Conservation (phyloP, 2,797 vertebrate species). For the Macrochelys suwanniensis region DNA sequence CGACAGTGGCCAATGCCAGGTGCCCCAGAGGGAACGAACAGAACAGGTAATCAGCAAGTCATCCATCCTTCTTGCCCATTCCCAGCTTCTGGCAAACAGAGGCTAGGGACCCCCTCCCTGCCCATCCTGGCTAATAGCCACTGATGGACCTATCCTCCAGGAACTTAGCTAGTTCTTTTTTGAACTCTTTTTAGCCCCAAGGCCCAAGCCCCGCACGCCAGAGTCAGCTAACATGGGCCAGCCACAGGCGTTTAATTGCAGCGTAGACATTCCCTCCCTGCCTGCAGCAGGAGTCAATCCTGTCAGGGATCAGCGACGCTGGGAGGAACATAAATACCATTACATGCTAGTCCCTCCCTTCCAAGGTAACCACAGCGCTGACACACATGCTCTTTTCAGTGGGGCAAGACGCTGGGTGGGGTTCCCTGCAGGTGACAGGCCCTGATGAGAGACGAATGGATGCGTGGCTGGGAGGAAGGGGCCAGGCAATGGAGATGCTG, state of each 20-base stretch:
- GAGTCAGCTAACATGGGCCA: background rate
- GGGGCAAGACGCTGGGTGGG: background rate
- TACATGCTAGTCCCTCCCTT: background rate
- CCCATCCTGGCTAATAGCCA: too few species aligned
- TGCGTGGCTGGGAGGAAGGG: background rate
- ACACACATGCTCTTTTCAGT: background rate
- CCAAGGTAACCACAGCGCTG: background rate
- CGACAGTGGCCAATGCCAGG: too few species aligned
- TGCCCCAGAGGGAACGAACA: too few species aligned
- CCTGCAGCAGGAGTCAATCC: background rate
- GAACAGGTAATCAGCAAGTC: too few species aligned
- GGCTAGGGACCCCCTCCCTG: too few species aligned
- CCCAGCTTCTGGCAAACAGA: too few species aligned
- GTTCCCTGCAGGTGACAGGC: background rate
- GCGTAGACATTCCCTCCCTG: background rate
- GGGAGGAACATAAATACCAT: background rate
- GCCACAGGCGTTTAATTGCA: background rate
- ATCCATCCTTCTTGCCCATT: too few species aligned
- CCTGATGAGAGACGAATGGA: background rate
- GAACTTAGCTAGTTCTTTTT: too few species aligned
- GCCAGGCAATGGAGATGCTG: background rate
- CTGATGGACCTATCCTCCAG: too few species aligned
- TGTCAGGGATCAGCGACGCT: background rate
- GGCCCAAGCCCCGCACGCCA: background rate
- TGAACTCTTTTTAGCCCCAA: background rate